A percentile compares a stretch with the other conserved stretches of the same genome.
These are phyloP conservation scores for Orthosia gracilis DNA, from an alignment of 2,888 invertebrate species.

Conservation along the genomic window DNA sequence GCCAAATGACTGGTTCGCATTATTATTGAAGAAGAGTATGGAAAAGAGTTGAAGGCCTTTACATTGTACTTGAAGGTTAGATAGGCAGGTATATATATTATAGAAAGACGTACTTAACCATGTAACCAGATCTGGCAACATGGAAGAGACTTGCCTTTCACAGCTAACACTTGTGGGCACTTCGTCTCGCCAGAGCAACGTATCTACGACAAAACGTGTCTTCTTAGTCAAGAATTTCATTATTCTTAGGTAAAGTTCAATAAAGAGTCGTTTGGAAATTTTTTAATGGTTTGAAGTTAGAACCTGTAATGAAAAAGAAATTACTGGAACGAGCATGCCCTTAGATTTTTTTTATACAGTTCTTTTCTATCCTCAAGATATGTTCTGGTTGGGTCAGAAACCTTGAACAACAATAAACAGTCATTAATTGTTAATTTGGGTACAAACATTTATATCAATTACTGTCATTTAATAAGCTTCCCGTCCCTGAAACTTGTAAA, in stretches of 20 bases:
- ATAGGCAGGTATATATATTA: neutral
- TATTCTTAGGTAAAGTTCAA: neutral
- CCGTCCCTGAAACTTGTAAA: neutral
- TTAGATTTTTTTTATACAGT: neutral
- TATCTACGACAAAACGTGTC: neutral
- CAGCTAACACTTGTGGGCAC: neutral
- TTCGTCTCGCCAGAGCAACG: neutral
- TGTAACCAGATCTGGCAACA: neutral
- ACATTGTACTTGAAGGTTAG: neutral
- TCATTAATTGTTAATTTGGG: neutral
- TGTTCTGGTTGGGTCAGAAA: neutral
- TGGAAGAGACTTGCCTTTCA: neutral
- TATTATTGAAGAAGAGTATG: neutral
- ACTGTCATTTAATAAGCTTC: neutral
- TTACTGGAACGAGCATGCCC: neutral
- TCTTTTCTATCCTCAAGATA: neutral
- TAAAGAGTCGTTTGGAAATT: neutral
- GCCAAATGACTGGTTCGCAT: neutral
- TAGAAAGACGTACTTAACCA: neutral
- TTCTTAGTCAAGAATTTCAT: neutral
- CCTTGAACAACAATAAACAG: neutral
- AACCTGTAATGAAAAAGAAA: neutral
- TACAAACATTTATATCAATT: conserved; percentile 1
- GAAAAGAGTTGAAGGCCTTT: neutral
- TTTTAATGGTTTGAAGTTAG: neutral